phyloP scores from a whole-genome alignment of 2,797 vertebrate genomes.

The Lemur catta region DNA sequence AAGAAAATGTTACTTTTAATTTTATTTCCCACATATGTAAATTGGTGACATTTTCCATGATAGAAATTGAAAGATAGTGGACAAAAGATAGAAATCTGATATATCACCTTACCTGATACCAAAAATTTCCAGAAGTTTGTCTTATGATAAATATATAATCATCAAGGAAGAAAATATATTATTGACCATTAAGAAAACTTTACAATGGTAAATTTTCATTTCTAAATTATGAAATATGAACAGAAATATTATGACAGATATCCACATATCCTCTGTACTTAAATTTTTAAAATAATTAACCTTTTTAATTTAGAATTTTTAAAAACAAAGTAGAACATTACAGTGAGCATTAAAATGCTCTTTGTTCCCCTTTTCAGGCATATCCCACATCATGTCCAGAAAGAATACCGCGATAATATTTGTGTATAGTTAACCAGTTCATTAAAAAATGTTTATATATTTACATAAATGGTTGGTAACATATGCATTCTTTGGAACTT shows the following conservation, averaged over 20 bases:
- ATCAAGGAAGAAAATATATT: not conserved
- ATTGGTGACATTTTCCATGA: not conserved
- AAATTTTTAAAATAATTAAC: not conserved
- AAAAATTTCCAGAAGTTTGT: not conserved
- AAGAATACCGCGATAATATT: not conserved
- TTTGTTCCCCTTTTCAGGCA: not conserved
- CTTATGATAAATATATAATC: not conserved
- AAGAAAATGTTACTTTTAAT: slow-evolving; percentile 22
- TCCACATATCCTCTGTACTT: not conserved
- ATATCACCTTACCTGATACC: not conserved
- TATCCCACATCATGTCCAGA: not conserved
- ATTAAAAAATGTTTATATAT: not conserved
- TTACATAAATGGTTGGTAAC: not conserved
- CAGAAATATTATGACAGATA: not conserved
- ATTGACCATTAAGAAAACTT: not conserved
- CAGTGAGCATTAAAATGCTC: not conserved
- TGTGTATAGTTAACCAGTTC: not conserved
- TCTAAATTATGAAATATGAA: not conserved
- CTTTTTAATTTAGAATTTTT: not conserved
- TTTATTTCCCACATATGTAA: not conserved
- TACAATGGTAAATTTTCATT: not conserved
- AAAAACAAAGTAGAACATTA: not conserved
- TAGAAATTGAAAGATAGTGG: not conserved
- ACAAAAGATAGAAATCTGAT: not conserved
- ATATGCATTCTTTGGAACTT: not conserved